These are phyloP conservation scores for Sarcoramphus papa DNA, from an alignment of 2,797 vertebrate species.

Conservation along the genomic window DNA sequence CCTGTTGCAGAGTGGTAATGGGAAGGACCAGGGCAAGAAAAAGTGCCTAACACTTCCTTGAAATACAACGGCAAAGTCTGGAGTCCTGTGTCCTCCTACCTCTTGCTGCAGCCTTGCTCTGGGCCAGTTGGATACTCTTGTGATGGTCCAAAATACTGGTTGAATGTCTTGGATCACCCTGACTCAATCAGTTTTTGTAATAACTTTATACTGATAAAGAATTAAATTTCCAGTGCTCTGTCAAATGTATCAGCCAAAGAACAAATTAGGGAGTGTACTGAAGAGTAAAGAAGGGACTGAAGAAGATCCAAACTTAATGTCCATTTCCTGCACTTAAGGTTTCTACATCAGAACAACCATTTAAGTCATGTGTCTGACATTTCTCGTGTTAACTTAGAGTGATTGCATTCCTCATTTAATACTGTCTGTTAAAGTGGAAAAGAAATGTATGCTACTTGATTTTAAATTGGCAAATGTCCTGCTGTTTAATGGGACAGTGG, in stretches of 20 bases:
- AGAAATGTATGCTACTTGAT: slow-evolving; percentile 24
- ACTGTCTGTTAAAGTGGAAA: slow-evolving; percentile 7
- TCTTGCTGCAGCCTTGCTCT: not conserved
- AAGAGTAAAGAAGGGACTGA: not conserved
- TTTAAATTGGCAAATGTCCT: slow-evolving; percentile 54
- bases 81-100: not conserved
- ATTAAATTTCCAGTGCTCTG: not conserved
- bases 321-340: slow-evolving; percentile 1
- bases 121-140: not conserved
- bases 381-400: not conserved
- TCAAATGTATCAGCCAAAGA: not conserved
- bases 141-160: not conserved
- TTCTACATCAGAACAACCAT: not conserved
- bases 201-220: not conserved
- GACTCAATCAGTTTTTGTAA: not conserved
- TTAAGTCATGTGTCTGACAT: not conserved
- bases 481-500: slow-evolving; percentile 67
- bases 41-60: not conserved
- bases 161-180: not conserved
- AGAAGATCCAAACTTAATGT: not conserved
- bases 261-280: not conserved
- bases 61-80: not conserved
- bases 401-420: slow-evolving; percentile 35
- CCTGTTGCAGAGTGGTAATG: not conserved
- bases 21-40: not conserved